Evolutionary conservation across 2,888 invertebrate species (phyloP).

Genomic region (Gortyna flavago): DNA sequence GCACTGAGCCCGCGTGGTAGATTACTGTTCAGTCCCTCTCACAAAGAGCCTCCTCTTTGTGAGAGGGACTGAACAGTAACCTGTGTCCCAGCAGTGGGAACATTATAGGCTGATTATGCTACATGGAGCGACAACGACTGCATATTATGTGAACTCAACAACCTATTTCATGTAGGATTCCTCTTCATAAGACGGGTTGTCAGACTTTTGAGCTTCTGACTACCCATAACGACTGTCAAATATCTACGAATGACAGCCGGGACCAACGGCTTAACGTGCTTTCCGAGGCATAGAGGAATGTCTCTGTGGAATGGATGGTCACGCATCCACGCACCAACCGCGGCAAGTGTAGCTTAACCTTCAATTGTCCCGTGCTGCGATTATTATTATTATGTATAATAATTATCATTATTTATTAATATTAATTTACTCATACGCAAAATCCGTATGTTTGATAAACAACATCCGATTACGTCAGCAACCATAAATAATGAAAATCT

Average conservation of each 20-base stretch:
- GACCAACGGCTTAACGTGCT: not conserved
- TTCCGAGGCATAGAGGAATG: not conserved
- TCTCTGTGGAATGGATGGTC: not conserved
- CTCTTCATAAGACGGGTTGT: not conserved
- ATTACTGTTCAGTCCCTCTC: no score
- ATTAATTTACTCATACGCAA: constrained; percentile 12
- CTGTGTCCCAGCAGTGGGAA: no score
- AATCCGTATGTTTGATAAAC: constrained; percentile 17
- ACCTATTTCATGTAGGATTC: not conserved
- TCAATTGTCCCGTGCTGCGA: not conserved
- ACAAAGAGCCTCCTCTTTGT: no score
- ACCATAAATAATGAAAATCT: constrained; percentile 35
- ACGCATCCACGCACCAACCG: not conserved
- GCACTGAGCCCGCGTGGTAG: no score
- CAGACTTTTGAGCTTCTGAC: not conserved
- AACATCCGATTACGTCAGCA: constrained; percentile 19
- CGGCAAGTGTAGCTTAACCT: not conserved
- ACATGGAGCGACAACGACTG: not conserved
- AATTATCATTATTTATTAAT: not conserved
- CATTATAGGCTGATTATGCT: not conserved
- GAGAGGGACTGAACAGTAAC: no score
- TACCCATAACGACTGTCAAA: not conserved
- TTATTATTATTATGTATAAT: not conserved
- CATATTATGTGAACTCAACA: not conserved
- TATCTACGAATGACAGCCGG: not conserved